These are phyloP conservation scores for Lasiurus borealis DNA, from an alignment of 2,113 vertebrate species.

Conservation along the genomic window DNA sequence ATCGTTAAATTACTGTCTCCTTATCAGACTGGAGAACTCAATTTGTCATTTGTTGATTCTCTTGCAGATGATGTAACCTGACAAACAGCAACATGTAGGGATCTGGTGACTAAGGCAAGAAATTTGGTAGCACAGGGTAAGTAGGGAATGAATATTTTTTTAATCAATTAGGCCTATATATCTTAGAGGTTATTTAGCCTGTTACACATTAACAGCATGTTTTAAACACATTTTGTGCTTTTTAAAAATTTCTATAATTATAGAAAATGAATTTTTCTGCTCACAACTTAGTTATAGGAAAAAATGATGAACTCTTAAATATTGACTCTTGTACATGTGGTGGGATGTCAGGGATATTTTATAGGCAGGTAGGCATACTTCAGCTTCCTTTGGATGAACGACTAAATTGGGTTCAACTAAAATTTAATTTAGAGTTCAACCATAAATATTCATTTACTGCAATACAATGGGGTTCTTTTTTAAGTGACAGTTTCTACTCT, in stretches of 20 bases:
- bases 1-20: not conserved
- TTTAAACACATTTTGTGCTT: conserved; percentile 72
- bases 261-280: conserved; percentile 56
- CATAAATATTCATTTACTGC: conserved; percentile 41
- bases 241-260: conserved; percentile 65
- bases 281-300: conserved; percentile 63
- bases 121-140: not conserved
- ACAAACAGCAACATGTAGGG: not conserved
- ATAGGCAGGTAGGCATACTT: conserved; percentile 5
- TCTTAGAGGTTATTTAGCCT: conserved; percentile 45
- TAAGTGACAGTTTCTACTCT: conserved; percentile 52
- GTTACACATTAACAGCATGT: conserved; percentile 68
- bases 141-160: conserved; percentile 20
- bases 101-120: not conserved
- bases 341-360: conserved; percentile 48
- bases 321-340: conserved; percentile 22
- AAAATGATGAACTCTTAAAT: conserved; percentile 48
- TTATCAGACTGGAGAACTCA: not conserved
- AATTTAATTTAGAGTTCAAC: conserved; percentile 56
- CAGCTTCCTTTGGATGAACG: not conserved
- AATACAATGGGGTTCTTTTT: not conserved
- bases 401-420: conserved; percentile 31
- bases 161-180: conserved; percentile 39
- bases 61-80: not conserved
- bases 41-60: conserved; percentile 17